Conservation (phyloP, 2,797 vertebrate genomes). For the Varecia variegata region DNA sequence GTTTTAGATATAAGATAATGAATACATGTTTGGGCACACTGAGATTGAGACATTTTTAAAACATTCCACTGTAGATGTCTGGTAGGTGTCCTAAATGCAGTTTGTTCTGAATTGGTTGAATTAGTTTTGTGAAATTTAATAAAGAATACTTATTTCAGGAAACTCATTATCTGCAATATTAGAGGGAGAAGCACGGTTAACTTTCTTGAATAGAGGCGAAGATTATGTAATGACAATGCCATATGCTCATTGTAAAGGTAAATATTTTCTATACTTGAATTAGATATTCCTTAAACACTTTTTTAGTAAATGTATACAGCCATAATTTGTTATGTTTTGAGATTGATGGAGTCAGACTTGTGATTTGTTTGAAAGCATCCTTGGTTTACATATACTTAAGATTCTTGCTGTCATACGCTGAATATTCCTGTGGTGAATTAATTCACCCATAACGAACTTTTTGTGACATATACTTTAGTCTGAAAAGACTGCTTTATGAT, state of each 20-base stretch:
- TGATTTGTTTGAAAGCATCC: slow-evolving; percentile 4
- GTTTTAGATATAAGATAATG: not conserved
- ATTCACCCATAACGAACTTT: not conserved
- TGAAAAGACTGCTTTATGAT: not conserved
- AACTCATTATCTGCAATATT: slow-evolving; percentile 98
- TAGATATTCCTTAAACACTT: slow-evolving; percentile 17
- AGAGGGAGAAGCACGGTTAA: slow-evolving; percentile 95
- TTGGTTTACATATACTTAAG: not conserved
- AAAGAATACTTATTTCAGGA: slow-evolving; percentile 84
- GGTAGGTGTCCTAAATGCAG: not conserved
- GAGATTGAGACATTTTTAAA: slow-evolving; percentile 26
- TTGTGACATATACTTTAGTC: not conserved
- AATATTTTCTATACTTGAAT: not conserved
- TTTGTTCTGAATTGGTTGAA: slow-evolving; percentile 31
- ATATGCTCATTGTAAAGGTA: slow-evolving; percentile 99
- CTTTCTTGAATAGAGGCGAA: slow-evolving; percentile 96
- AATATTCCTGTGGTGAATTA: not conserved
- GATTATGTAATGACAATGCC: slow-evolving; percentile 99
- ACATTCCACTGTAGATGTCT: not conserved
- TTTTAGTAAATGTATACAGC: slow-evolving; percentile 1
- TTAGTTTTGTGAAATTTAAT: slow-evolving; percentile 56
- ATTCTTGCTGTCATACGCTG: not conserved
- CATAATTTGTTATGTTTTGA: slow-evolving; percentile 15
- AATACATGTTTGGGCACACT: not conserved
- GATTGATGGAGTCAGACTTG: not conserved